Evolutionary conservation across 1,140 invertebrate genomes (phyloP), one percentile per base, ranked within the genome.

Genomic region (Philotrypesis tridentata): DNA sequence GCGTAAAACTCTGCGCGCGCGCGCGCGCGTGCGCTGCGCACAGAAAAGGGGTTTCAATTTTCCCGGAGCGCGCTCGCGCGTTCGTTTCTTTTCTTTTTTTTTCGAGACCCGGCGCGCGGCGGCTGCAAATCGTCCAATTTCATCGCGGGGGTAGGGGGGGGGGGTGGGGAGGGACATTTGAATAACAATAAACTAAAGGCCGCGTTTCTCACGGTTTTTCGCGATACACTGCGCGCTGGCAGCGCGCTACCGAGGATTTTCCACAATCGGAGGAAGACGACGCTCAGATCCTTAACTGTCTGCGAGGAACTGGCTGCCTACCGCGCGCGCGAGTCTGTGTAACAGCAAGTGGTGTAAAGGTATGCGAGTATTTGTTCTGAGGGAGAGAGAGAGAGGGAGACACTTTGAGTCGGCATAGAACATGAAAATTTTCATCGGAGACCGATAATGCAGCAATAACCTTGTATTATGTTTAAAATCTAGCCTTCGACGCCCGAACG

Each of bases 31-130:
- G n/a, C n/a, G n/a, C n/a, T n/a, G n/a, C n/a, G n/a, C n/a, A n/a
- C n/a, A n/a, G n/a, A n/a, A 17, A 43, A 55, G 77, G 55, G n/a
- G 29, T 80, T 80, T 80, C 60, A 73, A 80, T 80, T 80, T 80
- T 80, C 70, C 70, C 78, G 77, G 65, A 33, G 21, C 65, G 25
- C 76, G 68, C 75, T 25, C 29, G 3, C 5, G 73, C 31, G 29
- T 67, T 77, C 67, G 27, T 43, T 12, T 25, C 9, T 25, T 23
- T 25, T 25, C 9, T n/a, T 65, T 9, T 67, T 29, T 68, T 33
- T 68, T 31, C 14, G 33, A 33, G 17, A 68, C 29, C 12, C 6
- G 6, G 61, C 61, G 61, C 33, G 43, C n/a, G n/a, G n/a, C n/a
- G n/a, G n/a, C n/a, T n/a, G n/a, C n/a, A 71, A 27, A 70, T 70